Evolutionary conservation across 2,797 vertebrate species (phyloP).

Genomic region (Malurus splendens): DNA sequence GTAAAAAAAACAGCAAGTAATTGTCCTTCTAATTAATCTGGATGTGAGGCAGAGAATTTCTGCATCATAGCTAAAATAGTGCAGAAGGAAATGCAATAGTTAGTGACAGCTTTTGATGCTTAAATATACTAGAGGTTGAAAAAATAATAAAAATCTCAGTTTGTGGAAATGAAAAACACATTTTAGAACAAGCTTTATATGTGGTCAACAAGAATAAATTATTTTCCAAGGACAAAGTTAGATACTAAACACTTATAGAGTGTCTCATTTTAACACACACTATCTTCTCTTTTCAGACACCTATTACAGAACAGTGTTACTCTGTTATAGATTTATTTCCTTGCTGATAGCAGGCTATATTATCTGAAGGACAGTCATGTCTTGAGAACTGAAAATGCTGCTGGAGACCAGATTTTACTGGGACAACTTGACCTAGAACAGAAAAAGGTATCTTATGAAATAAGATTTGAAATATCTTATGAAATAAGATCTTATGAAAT

Average conservation of each 20-base stretch:
- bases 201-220: background rate
- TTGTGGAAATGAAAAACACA: background rate
- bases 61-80: background rate
- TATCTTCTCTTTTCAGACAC: background rate
- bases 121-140: background rate
- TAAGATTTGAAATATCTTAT: too few relatives aligned
- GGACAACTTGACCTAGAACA: background rate
- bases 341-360: background rate
- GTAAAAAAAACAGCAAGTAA: background rate
- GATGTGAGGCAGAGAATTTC: slow-evolving; percentile 17
- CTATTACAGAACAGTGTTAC: background rate
- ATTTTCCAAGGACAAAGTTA: background rate
- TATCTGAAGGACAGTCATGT: background rate
- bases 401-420: background rate
- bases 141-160: background rate
- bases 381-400: background rate
- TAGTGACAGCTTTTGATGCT: background rate
- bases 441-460: background rate
- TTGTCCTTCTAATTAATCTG: slow-evolving; percentile 36
- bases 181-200: background rate
- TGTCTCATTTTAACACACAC: background rate
- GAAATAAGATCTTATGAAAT: background rate
- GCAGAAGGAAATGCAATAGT: background rate
- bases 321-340: background rate
- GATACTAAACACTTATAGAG: background rate